A percentile compares a stretch with the other conserved stretches of the same genome.
phyloP scores from a whole-genome alignment of 2,797 vertebrate species.

The Microctenopoma lineatum region DNA sequence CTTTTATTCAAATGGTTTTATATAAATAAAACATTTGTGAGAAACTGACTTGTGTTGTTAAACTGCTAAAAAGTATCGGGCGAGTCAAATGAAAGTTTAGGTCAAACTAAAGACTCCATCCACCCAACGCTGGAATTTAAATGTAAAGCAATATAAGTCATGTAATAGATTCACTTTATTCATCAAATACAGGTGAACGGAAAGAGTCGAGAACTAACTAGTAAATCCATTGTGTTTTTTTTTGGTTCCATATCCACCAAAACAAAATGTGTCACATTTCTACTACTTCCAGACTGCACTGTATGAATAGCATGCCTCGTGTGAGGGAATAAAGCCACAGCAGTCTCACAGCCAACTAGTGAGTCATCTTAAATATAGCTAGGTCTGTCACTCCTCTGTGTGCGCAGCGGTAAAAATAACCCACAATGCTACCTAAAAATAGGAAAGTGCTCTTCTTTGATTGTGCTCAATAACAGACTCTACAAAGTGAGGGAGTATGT shows the following conservation, averaged over 20 bases:
- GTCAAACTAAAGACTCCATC: background rate
- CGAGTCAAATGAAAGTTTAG: no score
- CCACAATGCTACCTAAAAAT: conserved; percentile 37
- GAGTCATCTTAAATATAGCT: conserved; percentile 56
- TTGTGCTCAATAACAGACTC: background rate
- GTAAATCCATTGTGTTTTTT: background rate
- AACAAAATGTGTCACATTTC: conserved; percentile 19
- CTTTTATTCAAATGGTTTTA: no score
- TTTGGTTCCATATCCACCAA: background rate
- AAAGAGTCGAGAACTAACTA: background rate
- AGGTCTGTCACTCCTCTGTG: conserved; percentile 42
- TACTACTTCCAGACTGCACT: conserved; percentile 40
- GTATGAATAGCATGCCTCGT: conserved; percentile 33
- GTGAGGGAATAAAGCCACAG: conserved; percentile 47
- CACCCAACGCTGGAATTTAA: background rate
- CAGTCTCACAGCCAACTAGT: conserved; percentile 37
- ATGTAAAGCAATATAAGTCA: background rate
- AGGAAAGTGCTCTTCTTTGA: conserved; percentile 12
- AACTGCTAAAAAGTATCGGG: no score
- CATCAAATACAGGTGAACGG: background rate
- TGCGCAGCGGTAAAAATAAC: conserved; percentile 46
- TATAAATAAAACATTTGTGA: no score
- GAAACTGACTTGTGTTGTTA: no score
- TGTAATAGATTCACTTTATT: background rate
- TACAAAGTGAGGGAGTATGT: background rate